phyloP scores from a whole-genome alignment of 2,888 invertebrate genomes.

The Rhimphoctona megacephalus region DNA sequence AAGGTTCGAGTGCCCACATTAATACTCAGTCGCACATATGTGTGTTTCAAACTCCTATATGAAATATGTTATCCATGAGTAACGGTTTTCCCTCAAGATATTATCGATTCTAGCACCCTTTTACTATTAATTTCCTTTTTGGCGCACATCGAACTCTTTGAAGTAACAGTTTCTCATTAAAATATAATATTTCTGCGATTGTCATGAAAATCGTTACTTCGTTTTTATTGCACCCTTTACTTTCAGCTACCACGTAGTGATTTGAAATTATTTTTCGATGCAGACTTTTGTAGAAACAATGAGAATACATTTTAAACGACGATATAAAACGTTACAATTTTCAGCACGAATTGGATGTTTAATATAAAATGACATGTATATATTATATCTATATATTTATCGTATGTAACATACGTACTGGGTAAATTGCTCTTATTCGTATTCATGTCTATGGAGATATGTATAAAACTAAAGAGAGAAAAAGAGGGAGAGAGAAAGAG shows the following conservation, averaged over 20 bases:
- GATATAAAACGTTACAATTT: not conserved
- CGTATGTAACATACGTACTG: not conserved
- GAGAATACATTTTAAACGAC: not conserved
- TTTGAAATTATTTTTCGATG: not conserved
- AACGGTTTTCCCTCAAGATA: not conserved
- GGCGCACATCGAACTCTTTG: not conserved
- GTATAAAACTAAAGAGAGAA: not conserved
- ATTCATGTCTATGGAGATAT: not conserved
- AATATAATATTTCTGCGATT: not conserved
- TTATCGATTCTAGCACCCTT: not conserved
- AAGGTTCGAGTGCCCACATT: conserved; percentile 60
- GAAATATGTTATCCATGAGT: not conserved
- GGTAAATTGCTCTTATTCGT: not conserved
- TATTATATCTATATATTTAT: not conserved
- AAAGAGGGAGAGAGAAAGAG: not conserved
- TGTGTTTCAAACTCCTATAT: conserved; percentile 12
- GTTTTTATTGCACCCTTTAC: not conserved
- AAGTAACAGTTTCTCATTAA: not conserved
- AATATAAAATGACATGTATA: not conserved
- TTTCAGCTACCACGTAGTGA: too few species aligned
- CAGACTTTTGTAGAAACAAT: not conserved
- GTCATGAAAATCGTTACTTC: not conserved
- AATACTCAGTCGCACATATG: conserved; percentile 46
- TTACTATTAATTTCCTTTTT: not conserved
- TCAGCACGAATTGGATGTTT: not conserved